phyloP scores from a whole-genome alignment of 2,888 invertebrate genomes.

The Leucania comma region DNA sequence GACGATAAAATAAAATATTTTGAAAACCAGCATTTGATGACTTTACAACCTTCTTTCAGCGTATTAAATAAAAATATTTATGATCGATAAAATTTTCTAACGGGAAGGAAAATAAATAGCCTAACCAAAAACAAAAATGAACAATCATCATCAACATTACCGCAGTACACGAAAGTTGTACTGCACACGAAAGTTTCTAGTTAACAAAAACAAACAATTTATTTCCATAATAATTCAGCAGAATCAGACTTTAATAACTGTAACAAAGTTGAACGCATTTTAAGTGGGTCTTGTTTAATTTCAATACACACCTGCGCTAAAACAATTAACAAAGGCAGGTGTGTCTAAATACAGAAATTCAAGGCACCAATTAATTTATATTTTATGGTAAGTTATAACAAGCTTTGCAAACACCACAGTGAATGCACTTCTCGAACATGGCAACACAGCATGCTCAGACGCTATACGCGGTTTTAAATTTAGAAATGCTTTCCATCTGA shows the following conservation, averaged over 20 bases:
- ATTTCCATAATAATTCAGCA: conserved; percentile 55
- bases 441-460: conserved; percentile 79
- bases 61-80: neutral
- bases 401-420: conserved; percentile 50
- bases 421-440: conserved; percentile 60
- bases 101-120: conserved; percentile 20
- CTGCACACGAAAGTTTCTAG: conserved; percentile 57
- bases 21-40: neutral
- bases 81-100: conserved; percentile 10
- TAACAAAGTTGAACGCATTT: conserved; percentile 61
- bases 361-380: conserved; percentile 45
- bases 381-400: conserved; percentile 43
- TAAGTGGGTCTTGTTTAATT: conserved; percentile 58
- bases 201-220: conserved; percentile 56
- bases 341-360: conserved; percentile 48
- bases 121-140: conserved; percentile 15
- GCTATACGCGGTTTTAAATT: conserved; percentile 78
- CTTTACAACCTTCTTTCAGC: neutral
- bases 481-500: conserved; percentile 76
- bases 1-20: neutral
- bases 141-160: conserved; percentile 33
- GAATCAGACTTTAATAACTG: conserved; percentile 39
- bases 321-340: conserved; percentile 59
- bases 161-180: conserved; percentile 56
- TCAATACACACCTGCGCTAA: conserved; percentile 61